phyloP scores from a whole-genome alignment of 2,888 invertebrate species.

The Epinotia demarniana region DNA sequence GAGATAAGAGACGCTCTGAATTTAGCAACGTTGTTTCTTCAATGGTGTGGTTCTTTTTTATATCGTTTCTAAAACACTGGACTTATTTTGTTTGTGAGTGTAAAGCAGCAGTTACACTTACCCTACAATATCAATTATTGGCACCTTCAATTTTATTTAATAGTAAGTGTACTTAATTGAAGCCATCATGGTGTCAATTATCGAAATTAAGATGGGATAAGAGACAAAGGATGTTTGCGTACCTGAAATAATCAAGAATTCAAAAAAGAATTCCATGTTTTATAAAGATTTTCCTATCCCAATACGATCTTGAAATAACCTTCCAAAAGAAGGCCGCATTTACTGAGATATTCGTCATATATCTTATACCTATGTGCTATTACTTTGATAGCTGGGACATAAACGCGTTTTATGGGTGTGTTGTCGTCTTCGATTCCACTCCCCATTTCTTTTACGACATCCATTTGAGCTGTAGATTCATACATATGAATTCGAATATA shows the following conservation, averaged over 20 bases:
- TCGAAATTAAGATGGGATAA: too few species aligned
- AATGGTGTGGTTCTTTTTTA: not conserved
- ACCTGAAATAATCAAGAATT: not conserved
- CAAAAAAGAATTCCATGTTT: not conserved
- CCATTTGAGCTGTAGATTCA: constrained; percentile 21
- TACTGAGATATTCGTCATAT: constrained; percentile 2
- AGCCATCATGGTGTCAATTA: too few species aligned
- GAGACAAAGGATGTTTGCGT: not conserved
- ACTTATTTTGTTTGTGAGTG: too few species aligned
- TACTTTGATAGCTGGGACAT: constrained; percentile 47
- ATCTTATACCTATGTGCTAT: constrained; percentile 26
- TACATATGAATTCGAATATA: constrained; percentile 8
- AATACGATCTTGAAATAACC: constrained; percentile 18
- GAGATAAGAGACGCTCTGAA: not conserved
- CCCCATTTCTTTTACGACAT: constrained; percentile 51
- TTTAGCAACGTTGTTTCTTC: not conserved
- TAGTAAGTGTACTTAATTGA: too few species aligned
- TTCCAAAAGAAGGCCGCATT: not conserved
- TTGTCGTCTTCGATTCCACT: constrained; percentile 54
- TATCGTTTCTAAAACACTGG: not conserved
- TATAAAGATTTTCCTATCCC: not conserved
- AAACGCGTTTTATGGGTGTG: constrained; percentile 51
- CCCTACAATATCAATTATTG: too few species aligned
- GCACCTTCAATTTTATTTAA: too few species aligned
- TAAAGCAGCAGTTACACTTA: too few species aligned